Evolutionary conservation across 2,797 vertebrate species (phyloP).

Genomic region (Bradypodion ventrale): DNA sequence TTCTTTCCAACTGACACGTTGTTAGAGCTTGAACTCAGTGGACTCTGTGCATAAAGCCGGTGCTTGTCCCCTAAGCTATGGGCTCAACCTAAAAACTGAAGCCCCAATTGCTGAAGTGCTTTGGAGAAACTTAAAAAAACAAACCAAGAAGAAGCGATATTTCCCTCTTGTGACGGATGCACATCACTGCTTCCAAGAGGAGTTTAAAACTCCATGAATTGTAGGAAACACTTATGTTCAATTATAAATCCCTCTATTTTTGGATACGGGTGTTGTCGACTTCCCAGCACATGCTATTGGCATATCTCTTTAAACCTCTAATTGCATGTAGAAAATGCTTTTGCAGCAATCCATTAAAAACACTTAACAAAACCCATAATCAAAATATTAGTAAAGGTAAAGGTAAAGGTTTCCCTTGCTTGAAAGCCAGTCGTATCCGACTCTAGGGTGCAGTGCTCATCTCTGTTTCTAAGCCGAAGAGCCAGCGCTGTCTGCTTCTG

Average conservation of each 20-base stretch:
- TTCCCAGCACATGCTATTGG: not conserved
- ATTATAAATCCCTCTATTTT: constrained; percentile 28
- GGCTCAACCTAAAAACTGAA: too few relatives aligned
- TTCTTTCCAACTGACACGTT: too few relatives aligned
- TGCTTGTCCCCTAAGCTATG: too few relatives aligned
- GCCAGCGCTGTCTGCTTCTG: too few relatives aligned
- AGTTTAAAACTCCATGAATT: not conserved
- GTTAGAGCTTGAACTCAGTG: too few relatives aligned
- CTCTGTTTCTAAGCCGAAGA: too few relatives aligned
- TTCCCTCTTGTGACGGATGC: not conserved
- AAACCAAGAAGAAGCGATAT: not conserved
- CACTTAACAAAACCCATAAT: not conserved
- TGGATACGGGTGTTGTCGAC: constrained; percentile 20
- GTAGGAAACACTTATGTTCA: not conserved
- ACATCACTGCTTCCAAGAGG: not conserved
- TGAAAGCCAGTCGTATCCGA: too few relatives aligned
- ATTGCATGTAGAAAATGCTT: constrained; percentile 18
- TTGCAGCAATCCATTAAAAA: not conserved
- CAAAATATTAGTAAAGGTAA: constrained; percentile 18
- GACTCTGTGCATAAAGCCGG: too few relatives aligned
- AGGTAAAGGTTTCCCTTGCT: too few relatives aligned
- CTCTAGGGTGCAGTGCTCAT: too few relatives aligned
- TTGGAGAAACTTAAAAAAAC: not conserved
- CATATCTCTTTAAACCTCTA: constrained; percentile 20
- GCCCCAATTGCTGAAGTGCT: too few relatives aligned